These are phyloP conservation scores for Brachionus rubens DNA, from an alignment of 1,140 invertebrate species.

Conservation along the genomic window DNA sequence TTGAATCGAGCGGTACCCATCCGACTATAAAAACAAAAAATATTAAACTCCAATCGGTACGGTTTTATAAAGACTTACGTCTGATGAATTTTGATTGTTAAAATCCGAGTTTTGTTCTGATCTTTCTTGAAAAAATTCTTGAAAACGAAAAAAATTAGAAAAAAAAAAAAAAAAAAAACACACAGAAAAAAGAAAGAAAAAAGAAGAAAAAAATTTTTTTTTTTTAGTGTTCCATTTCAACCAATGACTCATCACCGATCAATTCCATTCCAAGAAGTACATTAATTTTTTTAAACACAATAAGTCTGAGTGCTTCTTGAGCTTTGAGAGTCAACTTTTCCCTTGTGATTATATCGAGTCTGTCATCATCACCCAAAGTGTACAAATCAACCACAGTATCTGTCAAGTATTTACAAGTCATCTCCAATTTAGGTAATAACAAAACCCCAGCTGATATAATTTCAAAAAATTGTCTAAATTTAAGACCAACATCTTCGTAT, in stretches of 20 bases:
- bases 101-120: background rate
- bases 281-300: slow-evolving; percentile 16
- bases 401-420: background rate
- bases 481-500: background rate
- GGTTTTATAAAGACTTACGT: background rate
- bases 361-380: background rate
- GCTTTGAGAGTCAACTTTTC: background rate
- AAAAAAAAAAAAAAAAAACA: background rate
- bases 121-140: slow-evolving; percentile 28
- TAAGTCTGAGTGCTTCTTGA: background rate
- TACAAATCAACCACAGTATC: background rate
- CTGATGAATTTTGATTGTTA: background rate
- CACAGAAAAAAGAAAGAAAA: background rate
- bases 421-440: background rate
- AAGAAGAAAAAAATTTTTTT: background rate
- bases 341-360: background rate
- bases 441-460: background rate
- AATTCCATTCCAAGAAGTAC: background rate
- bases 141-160: background rate
- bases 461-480: slow-evolving; percentile 4
- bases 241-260: background rate
- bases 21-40: too few relatives aligned
- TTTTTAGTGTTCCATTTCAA: background rate
- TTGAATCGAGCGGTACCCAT: background rate
- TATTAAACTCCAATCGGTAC: too few relatives aligned